Base-by-base conservation (phyloP, 1,140 invertebrate genomes). In the Bombus waltoni region DNA sequence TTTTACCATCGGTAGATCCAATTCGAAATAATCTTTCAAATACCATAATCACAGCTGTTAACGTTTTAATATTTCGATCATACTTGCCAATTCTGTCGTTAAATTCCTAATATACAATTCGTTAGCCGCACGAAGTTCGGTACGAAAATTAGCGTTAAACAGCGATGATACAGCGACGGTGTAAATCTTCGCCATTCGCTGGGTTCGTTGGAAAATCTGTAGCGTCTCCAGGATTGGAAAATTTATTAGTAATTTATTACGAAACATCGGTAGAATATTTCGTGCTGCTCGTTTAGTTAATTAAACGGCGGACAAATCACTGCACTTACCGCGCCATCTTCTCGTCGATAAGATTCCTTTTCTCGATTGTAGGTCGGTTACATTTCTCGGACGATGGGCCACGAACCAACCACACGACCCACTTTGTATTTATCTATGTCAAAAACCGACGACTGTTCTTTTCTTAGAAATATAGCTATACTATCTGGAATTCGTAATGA, bases 401-500 rank as follows among this genome's bases (percentile, higher is more conserved):
- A 18, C 42, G 38, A 25, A 25, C 10, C 10, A 10, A 59, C 62
- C n/a, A 25, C 42, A 57, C 76, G 83, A 79, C 32, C 76, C 68
- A 53, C 13, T 85, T 80, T 40, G 15, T 40, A 47, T 62, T 72
- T 73, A 73, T 73, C 68, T n/a, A 2, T 9, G 74, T 83, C 32
- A 72, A 72, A 84, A 84, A 78, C 59, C 47, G 53, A 84, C 57
- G 75, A 62, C 62, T 59, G 13, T 70, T 53, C 35, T 9, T 22
- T 35, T 32, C 28, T 35, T 47, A 47, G 22, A 22, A 65, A 5
- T 1, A 3, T 28, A 15, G 32, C 22, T 10, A 25, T 25, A 25
- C 18, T 25, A 10, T 22, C 66, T 68, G 15, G 9, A 68, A 68
- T 9, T 32, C 1, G 35, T 10, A n/a, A 40, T 15, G 59, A 15